Conservation (phyloP, 2,888 invertebrate genomes). For the Platerodrilus igneus region DNA sequence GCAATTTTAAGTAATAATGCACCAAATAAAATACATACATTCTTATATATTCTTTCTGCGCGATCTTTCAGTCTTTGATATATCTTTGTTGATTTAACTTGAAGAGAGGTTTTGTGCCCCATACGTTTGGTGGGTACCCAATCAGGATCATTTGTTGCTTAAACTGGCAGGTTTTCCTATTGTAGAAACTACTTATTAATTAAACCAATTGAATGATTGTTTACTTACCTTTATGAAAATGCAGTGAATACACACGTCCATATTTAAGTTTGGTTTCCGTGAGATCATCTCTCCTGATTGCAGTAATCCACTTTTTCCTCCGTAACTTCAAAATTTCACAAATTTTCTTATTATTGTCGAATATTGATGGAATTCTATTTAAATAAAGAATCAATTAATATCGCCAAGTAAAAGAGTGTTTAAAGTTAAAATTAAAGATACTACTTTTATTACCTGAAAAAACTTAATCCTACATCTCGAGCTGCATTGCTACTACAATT, state of each 20-base stretch:
- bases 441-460: no score
- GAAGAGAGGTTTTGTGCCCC: conserved; percentile 1
- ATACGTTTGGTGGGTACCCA: conserved; percentile 5
- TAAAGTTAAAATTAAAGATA: no score
- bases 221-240: conserved; percentile 2
- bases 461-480: no score
- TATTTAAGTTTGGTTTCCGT: conserved; percentile 6
- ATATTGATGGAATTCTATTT: conserved; percentile 1
- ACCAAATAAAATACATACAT: neutral
- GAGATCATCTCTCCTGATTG: conserved; percentile 5
- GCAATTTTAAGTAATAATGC: no score
- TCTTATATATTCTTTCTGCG: neutral
- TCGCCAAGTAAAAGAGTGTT: no score
- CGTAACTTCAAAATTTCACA: conserved; percentile 2
- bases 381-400: neutral
- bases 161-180: conserved; percentile 1
- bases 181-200: conserved; percentile 3
- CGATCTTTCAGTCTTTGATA: conserved; percentile 1
- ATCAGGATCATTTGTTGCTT: neutral
- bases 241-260: conserved; percentile 3
- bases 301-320: conserved; percentile 5
- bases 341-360: neutral
- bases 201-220: no score
- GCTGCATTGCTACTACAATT: no score
- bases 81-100: neutral